Percentiles rank a stretch among this genome's conserved stretches.
Evolutionary conservation across 1,140 invertebrate species (phyloP).

Genomic region (Polypedilum vanderplanki): DNA sequence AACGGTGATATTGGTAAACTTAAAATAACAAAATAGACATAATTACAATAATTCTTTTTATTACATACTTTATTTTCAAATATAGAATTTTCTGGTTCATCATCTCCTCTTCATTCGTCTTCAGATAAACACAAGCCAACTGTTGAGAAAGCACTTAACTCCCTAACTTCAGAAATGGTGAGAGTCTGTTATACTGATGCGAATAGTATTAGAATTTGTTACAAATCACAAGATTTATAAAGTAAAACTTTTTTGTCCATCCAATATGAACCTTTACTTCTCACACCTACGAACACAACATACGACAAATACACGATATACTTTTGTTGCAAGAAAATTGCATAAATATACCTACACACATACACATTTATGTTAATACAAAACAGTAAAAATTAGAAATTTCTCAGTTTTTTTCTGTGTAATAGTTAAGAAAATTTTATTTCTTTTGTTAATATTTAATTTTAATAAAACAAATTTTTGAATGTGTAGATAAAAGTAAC

Average conservation of each 20-base stretch:
- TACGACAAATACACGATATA: not conserved
- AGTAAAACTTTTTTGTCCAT: not conserved
- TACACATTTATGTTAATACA: not conserved
- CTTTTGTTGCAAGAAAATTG: not conserved
- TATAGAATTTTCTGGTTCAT: constrained; percentile 38
- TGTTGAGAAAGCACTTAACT: constrained; percentile 63
- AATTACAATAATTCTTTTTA: constrained; percentile 2
- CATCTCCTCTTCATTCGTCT: constrained; percentile 42
- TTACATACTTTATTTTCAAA: not conserved
- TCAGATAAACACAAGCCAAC: constrained; percentile 49
- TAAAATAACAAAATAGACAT: constrained; percentile 32
- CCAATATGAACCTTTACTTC: too few relatives aligned
- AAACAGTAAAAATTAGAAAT: not conserved
- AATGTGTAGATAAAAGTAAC: too few relatives aligned
- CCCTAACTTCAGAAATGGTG: constrained; percentile 73
- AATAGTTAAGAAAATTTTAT: too few relatives aligned
- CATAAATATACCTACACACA: not conserved
- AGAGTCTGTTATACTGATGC: constrained; percentile 39
- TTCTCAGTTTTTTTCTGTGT: too few relatives aligned
- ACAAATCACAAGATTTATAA: constrained; percentile 26
- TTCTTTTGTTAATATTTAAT: too few relatives aligned
- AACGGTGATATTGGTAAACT: constrained; percentile 54
- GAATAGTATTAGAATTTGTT: constrained; percentile 7
- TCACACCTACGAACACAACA: not conserved
- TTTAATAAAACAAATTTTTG: too few relatives aligned